phyloP scores from a whole-genome alignment of 2,888 invertebrate species.

The Cephonodes hylas region DNA sequence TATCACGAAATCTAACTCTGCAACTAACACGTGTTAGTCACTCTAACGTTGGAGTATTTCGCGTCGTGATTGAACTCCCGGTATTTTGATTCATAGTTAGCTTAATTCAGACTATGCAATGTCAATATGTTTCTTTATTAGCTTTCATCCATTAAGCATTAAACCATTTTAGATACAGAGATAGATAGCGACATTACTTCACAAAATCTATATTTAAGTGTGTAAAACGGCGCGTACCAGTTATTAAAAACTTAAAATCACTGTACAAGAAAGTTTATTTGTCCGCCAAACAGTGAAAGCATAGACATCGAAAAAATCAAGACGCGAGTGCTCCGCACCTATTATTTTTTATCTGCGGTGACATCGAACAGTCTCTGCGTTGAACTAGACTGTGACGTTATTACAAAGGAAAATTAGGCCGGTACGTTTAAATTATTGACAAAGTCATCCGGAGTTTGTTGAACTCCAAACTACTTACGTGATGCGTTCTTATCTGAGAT shows the following conservation, averaged over 20 bases:
- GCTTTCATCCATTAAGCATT: too few species aligned
- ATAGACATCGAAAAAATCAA: background rate
- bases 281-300: slow-evolving; percentile 16
- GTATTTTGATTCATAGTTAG: background rate
- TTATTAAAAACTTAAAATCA: background rate
- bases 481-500: slow-evolving; percentile 28
- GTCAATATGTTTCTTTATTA: too few species aligned
- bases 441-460: slow-evolving; percentile 30
- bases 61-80: background rate
- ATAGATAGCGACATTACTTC: too few species aligned
- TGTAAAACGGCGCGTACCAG: too few species aligned
- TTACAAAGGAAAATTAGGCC: slow-evolving; percentile 74
- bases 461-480: slow-evolving; percentile 17
- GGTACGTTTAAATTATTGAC: slow-evolving; percentile 47
- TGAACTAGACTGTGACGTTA: slow-evolving; percentile 70
- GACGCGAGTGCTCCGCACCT: slow-evolving; percentile 17
- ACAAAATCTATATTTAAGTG: too few species aligned
- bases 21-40: background rate
- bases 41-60: background rate
- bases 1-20: background rate
- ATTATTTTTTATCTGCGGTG: slow-evolving; percentile 51
- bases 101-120: too few species aligned
- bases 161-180: too few species aligned
- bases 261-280: background rate
- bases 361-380: slow-evolving; percentile 44